A percentile compares a stretch with the other conserved stretches of the same genome.
Conservation (phyloP, 2,797 vertebrate genomes). For the Heteromormyrus szaboi region DNA sequence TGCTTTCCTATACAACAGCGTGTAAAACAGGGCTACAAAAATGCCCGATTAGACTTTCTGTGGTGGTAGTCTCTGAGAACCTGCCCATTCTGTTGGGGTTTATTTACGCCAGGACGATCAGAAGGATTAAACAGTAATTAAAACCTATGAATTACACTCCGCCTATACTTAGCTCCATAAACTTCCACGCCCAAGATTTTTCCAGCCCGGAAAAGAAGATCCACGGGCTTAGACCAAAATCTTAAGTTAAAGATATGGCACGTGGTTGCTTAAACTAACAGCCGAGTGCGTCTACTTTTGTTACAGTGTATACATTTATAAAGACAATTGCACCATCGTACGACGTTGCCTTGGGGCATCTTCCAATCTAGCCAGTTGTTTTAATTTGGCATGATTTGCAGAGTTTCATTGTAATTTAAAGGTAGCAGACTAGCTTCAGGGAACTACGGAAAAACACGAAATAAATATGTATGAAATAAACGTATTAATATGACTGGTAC, state of each 20-base stretch:
- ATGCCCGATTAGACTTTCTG: conserved; percentile 53
- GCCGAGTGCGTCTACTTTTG: background rate
- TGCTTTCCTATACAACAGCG: conserved; percentile 57
- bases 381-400: background rate
- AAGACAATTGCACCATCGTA: background rate
- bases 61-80: conserved; percentile 54
- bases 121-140: conserved; percentile 82
- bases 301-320: background rate
- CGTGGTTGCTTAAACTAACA: background rate
- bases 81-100: conserved; percentile 74
- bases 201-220: conserved; percentile 63
- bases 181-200: conserved; percentile 48
- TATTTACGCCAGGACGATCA: conserved; percentile 83
- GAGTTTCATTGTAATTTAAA: conserved; percentile 8
- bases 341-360: background rate
- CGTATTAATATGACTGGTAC: background rate
- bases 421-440: conserved; percentile 25
- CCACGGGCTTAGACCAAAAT: conserved; percentile 19
- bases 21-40: conserved; percentile 45
- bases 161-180: background rate
- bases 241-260: background rate
- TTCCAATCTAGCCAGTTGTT: conserved; percentile 1
- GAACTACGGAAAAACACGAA: background rate
- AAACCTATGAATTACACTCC: conserved; percentile 66
- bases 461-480: background rate